These are phyloP conservation scores for Luffia ferchaultella DNA, from an alignment of 2,888 invertebrate genomes.

Conservation along the genomic window DNA sequence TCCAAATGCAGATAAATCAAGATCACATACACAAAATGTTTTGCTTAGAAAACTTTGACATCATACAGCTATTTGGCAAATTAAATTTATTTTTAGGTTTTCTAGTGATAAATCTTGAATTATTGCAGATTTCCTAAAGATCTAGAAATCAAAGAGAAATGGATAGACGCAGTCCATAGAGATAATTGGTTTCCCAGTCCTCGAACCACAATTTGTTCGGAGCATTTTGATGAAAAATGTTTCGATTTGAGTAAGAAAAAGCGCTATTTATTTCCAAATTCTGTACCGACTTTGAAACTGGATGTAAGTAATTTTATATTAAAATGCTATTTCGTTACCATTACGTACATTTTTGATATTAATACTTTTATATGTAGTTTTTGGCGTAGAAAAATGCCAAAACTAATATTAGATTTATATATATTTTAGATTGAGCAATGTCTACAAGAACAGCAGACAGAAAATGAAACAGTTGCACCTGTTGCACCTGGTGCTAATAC, in stretches of 20 bases:
- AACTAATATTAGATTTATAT: not conserved
- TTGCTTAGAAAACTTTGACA: not conserved
- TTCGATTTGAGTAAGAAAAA: slow-evolving; percentile 1
- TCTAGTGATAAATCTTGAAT: not conserved
- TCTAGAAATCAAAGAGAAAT: not conserved
- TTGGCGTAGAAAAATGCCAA: too few species aligned
- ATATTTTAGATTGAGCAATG: not conserved
- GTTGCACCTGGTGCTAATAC: slow-evolving; percentile 2
- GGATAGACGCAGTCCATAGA: slow-evolving; percentile 3
- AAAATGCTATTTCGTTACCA: not conserved
- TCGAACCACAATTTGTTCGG: slow-evolving; percentile 2
- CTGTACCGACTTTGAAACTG: slow-evolving; percentile 4
- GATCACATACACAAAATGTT: too few species aligned
- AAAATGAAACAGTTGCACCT: not conserved
- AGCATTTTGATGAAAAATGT: not conserved
- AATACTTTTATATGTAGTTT: too few species aligned
- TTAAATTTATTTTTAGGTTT: not conserved
- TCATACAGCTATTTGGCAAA: not conserved
- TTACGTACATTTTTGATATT: not conserved
- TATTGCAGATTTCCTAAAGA: not conserved
- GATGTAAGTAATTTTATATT: not conserved
- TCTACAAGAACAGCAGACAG: slow-evolving; percentile 1
- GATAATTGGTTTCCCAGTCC: slow-evolving; percentile 4
- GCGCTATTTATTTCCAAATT: slow-evolving; percentile 1
- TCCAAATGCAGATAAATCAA: too few species aligned